Evolutionary conservation across 2,888 invertebrate genomes (phyloP), one percentile per base, ranked within the genome.

Genomic region (Ectropis crepuscularia): DNA sequence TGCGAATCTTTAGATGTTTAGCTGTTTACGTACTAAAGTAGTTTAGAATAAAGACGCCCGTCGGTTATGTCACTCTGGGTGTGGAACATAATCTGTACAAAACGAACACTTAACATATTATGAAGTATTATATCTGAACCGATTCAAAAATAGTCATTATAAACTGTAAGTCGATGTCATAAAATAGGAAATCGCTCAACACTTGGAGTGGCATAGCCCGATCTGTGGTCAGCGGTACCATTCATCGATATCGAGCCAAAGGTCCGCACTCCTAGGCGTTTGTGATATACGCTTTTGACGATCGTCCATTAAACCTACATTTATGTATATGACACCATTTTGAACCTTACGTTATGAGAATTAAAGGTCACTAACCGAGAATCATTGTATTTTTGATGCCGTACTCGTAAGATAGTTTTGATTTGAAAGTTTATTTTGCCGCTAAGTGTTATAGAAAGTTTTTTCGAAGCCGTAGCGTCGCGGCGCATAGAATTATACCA

Each of bases 221-320:
- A 57, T 39, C n/a, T 5, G 60, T 50, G 51, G 47, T 42, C 64
- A 51, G 60, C 64, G 64, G 59, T 51, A 51, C 63, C 53, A 53
- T 53, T 48, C 53, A 58, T 54, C 55, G 60, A 60, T 51, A 58
- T 53, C 43, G 54, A 55, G 43, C 53, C 53, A 54, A 63, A 67
- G 67, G 61, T 61, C 58, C 49, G 57, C 57, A 53, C 63, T 67
- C 68, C 68, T 68, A 71, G 85, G 88, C 85, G 83, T 83, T 87
- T 85, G 90, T 89, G 88, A 90, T 90, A 91, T 90, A 90, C 91
- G 91, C 92, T 92, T 91, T 85, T 86, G 86, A 86, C 79, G 81
- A 88, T 89, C 91, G 92, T 92, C 92, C 92, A 92, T 85, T 81
- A 78, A 81, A 81, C 82, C 80, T 83, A 64, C 64, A 65, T 65